Evolutionary conservation across 2,113 vertebrate genomes (phyloP).

Genomic region (Noctilio leporinus): DNA sequence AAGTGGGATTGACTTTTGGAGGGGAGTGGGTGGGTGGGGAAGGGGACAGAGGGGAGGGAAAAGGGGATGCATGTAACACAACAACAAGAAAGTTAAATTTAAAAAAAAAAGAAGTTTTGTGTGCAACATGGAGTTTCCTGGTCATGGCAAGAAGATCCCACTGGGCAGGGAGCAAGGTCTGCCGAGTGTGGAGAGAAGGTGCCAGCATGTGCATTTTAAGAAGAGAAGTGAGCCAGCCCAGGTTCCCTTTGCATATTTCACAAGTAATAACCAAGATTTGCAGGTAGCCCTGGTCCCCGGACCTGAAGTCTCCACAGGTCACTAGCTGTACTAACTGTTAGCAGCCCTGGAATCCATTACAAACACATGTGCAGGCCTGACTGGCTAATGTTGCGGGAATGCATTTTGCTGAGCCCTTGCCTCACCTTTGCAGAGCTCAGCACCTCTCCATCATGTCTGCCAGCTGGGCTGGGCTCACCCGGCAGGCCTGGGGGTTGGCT

Average conservation of each 20-base stretch:
- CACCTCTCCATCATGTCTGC: slow-evolving; percentile 28
- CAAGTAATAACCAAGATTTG: slow-evolving; percentile 24
- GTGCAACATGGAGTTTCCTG: neutral
- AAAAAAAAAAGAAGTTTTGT: neutral
- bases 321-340: slow-evolving; percentile 52
- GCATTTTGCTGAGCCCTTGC: slow-evolving; percentile 54
- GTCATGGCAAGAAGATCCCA: neutral
- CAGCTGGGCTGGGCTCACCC: neutral
- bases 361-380: slow-evolving; percentile 30
- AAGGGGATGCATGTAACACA: too few species aligned
- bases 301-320: slow-evolving; percentile 50
- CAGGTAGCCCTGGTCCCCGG: slow-evolving; percentile 45
- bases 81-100: too few species aligned
- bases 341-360: slow-evolving; percentile 42
- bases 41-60: too few species aligned
- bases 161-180: neutral
- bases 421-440: slow-evolving; percentile 65
- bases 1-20: too few species aligned
- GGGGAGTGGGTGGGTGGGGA: too few species aligned
- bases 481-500: neutral
- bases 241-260: slow-evolving; percentile 7
- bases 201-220: neutral
- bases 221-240: neutral
- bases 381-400: slow-evolving; percentile 24
- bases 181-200: neutral